A percentile compares a stretch with the other conserved stretches of the same genome.
phyloP scores from a whole-genome alignment of 2,888 invertebrate species.

The Escarpia spicata region DNA sequence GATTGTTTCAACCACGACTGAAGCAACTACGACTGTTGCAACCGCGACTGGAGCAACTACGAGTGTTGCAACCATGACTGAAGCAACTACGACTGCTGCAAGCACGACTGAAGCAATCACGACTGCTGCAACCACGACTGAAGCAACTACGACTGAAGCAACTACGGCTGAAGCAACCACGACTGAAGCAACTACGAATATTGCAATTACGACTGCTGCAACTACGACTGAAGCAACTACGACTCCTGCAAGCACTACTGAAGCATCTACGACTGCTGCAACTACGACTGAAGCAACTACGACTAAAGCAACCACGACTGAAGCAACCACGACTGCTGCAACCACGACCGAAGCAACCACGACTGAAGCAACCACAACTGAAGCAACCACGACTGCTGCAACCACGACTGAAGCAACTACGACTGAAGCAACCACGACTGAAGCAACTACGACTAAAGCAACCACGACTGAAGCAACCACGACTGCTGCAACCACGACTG shows the following conservation, averaged over 20 bases:
- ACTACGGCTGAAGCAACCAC: too few relatives aligned
- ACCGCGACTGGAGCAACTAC: too few relatives aligned
- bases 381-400: not conserved
- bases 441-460: not conserved
- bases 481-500: not conserved
- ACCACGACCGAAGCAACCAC: not conserved
- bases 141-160: too few relatives aligned
- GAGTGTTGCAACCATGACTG: too few relatives aligned
- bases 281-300: slow-evolving; percentile 22
- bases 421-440: not conserved
- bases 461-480: not conserved
- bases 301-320: not conserved
- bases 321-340: not conserved
- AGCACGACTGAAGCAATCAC: too few relatives aligned
- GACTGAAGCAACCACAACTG: not conserved
- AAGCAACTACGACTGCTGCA: too few relatives aligned
- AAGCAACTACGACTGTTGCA: too few relatives aligned
- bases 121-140: too few relatives aligned
- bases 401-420: not conserved
- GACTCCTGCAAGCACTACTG: not conserved
- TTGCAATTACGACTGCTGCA: too few relatives aligned
- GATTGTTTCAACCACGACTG: too few relatives aligned
- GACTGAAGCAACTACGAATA: too few relatives aligned
- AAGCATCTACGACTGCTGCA: slow-evolving; percentile 14
- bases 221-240: too few relatives aligned